Evolutionary conservation across 2,888 invertebrate species (phyloP), one percentile per base, ranked within the genome.

Genomic region (Julus scanicus): DNA sequence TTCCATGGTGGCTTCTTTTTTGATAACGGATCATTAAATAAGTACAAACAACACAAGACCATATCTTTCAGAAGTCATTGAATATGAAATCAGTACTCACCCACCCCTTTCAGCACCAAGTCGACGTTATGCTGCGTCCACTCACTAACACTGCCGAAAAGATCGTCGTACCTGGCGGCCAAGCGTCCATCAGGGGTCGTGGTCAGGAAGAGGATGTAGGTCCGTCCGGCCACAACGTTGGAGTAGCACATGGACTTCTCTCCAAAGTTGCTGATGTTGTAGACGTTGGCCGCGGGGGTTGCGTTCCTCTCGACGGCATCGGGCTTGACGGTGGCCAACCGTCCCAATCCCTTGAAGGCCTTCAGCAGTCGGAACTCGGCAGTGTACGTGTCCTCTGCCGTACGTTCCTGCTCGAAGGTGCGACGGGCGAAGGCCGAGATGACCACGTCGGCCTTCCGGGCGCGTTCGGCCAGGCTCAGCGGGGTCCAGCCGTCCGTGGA

Each of bases 101-200:
- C 92, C 87, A 91, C 88, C 84, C 91, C 91, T 80, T 90, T 90
- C 20, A 91, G 87, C 1, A 92, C 90, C 88, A 91, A 90, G 53
- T 90, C 90, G 87, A 91, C 91, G 85, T 90, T 91, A 1, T 90
- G 90, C 40, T 90, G 89, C 1, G 90, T 90, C 88, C 90, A 91
- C 49, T 91, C 90, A 4, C 90, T 90, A 0, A 90, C 91, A 3
- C 92, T 92, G 13, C 92, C 92, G 88, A 92, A 92, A 37, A 92
- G 91, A 89, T 92, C 92, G 89, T 92, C 92, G 89, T 92, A 92
- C 89, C 91, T 91, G 6, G 91, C 92, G 0, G 92, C 91, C 49
- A 92, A 89, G 48, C 91, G 89, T 15, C 90, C 90, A 84, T 91
- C 90, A 87, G 40, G 8, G 3, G 90, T 91, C 5, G 90, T 89